phyloP scores from a whole-genome alignment of 2,113 vertebrate genomes.

The Cryptotis parvus region DNA sequence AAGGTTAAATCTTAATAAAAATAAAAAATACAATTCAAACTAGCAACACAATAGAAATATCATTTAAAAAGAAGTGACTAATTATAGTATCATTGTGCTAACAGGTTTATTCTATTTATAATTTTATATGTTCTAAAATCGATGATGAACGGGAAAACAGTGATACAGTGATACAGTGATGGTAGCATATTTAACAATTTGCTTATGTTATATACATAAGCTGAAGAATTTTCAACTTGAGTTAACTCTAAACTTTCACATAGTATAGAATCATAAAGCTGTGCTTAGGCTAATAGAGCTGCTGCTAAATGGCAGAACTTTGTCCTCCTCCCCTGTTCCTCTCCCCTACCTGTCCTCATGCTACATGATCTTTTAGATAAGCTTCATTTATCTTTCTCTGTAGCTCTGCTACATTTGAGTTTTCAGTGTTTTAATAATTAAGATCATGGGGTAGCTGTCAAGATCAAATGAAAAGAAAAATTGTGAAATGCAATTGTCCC shows the following conservation, averaged over 20 bases:
- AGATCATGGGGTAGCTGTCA: background rate
- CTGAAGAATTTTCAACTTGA: slow-evolving; percentile 30
- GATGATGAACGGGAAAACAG: too few species aligned
- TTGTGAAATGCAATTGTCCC: slow-evolving; percentile 7
- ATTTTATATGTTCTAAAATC: too few species aligned
- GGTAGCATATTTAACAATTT: too few species aligned
- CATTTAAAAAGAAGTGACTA: too few species aligned
- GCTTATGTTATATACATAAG: slow-evolving; percentile 7
- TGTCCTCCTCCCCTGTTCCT: background rate
- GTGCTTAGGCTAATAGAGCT: background rate
- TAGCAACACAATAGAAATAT: too few species aligned
- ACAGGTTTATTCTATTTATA: too few species aligned
- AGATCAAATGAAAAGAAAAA: background rate
- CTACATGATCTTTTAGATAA: slow-evolving; percentile 8
- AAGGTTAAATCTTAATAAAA: too few species aligned
- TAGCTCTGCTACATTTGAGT: background rate
- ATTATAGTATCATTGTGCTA: too few species aligned
- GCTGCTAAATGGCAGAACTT: background rate
- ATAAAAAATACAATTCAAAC: too few species aligned
- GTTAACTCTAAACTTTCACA: background rate
- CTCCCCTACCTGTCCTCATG: background rate
- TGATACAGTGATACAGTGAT: too few species aligned
- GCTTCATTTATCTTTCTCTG: background rate
- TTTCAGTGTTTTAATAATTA: slow-evolving; percentile 21
- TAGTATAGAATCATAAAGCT: background rate